A percentile compares a stretch with the other conserved stretches of the same genome.
These are phyloP conservation scores for Diachasma alloeum DNA, from an alignment of 1,140 invertebrate species.

Conservation along the genomic window DNA sequence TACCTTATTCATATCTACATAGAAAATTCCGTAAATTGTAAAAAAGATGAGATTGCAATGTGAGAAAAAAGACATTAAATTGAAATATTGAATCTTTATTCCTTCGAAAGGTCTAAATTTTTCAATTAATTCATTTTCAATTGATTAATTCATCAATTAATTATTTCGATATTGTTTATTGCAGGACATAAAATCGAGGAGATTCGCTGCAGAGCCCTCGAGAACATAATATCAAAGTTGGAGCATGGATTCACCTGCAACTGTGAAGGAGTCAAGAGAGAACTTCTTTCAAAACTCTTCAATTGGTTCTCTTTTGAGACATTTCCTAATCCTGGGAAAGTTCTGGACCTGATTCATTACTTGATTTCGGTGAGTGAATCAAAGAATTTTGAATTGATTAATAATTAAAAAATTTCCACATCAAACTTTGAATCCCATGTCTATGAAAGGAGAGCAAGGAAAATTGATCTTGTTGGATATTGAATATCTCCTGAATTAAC, in stretches of 20 bases:
- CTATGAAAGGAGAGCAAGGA: background rate
- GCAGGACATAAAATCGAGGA: slow-evolving; percentile 57
- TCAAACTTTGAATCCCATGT: slow-evolving; percentile 37
- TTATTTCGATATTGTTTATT: slow-evolving; percentile 14
- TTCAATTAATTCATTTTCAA: no score
- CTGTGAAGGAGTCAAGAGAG: slow-evolving; percentile 54
- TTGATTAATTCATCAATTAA: background rate
- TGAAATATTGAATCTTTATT: background rate
- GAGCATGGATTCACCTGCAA: slow-evolving; percentile 55
- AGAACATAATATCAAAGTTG: slow-evolving; percentile 59
- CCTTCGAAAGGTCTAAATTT: background rate
- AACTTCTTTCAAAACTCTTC: slow-evolving; percentile 58
- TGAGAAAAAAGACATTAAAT: background rate
- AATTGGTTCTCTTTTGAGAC: slow-evolving; percentile 60
- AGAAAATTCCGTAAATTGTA: no score
- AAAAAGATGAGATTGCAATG: no score
- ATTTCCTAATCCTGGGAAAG: slow-evolving; percentile 49
- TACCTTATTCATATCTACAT: no score
- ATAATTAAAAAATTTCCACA: no score
- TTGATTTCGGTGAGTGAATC: background rate
- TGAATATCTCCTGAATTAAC: background rate
- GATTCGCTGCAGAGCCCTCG: slow-evolving; percentile 55
- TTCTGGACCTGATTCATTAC: slow-evolving; percentile 42
- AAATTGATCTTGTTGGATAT: slow-evolving; percentile 24
- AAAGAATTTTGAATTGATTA: no score